These are phyloP conservation scores for Panzeria rudis DNA, from an alignment of 2,888 invertebrate species.

Conservation along the genomic window DNA sequence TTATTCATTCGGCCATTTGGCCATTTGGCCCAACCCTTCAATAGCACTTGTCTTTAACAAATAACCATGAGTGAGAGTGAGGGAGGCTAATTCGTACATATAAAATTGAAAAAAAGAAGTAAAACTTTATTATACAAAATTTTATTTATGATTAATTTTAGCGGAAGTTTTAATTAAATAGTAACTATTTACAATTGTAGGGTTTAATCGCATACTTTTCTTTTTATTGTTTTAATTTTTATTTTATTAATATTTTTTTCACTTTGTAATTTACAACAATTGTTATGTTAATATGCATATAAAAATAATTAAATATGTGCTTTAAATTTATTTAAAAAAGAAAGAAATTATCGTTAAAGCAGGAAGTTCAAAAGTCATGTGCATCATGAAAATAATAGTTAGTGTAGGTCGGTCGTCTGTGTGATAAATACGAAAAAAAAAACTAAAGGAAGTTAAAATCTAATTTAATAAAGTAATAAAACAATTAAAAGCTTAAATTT, in stretches of 20 bases:
- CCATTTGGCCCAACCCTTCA: conserved; percentile 53
- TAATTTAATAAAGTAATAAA: conserved; percentile 47
- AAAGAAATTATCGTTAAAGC: conserved; percentile 17
- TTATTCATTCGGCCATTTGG: not conserved
- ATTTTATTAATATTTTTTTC: conserved; percentile 16
- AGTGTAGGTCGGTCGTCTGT: conserved; percentile 63
- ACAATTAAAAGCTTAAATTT: conserved; percentile 28
- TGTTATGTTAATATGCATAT: conserved; percentile 38
- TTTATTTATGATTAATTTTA: conserved; percentile 63
- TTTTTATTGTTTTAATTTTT: conserved; percentile 26
- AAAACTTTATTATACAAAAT: conserved; percentile 7
- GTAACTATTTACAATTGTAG: conserved; percentile 28
- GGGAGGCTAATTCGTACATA: conserved; percentile 25
- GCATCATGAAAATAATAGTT: conserved; percentile 47
- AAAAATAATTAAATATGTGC: conserved; percentile 18
- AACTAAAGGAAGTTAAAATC: conserved; percentile 43
- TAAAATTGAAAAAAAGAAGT: conserved; percentile 29
- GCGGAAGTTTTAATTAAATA: conserved; percentile 70
- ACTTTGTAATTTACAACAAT: conserved; percentile 35
- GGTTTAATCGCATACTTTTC: conserved; percentile 35
- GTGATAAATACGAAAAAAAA: not conserved
- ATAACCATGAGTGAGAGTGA: not conserved
- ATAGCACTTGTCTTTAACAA: conserved; percentile 37
- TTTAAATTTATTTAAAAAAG: conserved; percentile 22
- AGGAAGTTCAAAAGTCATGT: conserved; percentile 67